Evolutionary conservation across 2,113 vertebrate genomes (phyloP).

Genomic region (Prochilodus magdalenae): DNA sequence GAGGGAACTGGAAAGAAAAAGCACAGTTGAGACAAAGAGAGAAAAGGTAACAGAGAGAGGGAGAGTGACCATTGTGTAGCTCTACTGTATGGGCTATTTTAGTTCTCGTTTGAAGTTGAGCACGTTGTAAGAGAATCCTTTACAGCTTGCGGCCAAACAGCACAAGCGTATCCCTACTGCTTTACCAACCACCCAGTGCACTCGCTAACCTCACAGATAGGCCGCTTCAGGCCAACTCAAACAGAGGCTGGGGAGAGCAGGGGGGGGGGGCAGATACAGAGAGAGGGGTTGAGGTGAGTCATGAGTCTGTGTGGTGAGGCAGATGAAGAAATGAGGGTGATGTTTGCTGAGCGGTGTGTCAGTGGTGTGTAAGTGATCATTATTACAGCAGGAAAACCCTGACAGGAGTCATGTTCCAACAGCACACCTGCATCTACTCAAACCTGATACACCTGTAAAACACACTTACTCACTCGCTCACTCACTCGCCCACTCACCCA

Average conservation of each 20-base stretch:
- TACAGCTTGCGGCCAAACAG: neutral
- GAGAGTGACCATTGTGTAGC: slow-evolving; percentile 21
- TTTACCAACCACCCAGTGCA: neutral
- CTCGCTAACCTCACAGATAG: neutral
- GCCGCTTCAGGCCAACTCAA: slow-evolving; percentile 1
- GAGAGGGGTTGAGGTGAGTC: neutral
- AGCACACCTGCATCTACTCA: slow-evolving; percentile 47
- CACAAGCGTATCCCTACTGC: neutral
- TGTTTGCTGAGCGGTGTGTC: slow-evolving; percentile 7
- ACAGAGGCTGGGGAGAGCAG: neutral
- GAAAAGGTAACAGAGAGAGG: slow-evolving; percentile 10
- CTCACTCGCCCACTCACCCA: neutral
- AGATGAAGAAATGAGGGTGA: slow-evolving; percentile 2
- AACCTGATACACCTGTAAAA: slow-evolving; percentile 41
- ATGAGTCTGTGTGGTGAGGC: neutral
- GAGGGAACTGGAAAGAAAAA: neutral
- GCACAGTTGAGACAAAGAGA: neutral
- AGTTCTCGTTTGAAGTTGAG: neutral
- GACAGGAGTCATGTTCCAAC: slow-evolving; percentile 41
- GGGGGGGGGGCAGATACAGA: slow-evolving; percentile 6
- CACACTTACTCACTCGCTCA: slow-evolving; percentile 7
- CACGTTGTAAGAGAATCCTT: neutral
- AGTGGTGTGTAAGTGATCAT: slow-evolving; percentile 20
- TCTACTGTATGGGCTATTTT: neutral
- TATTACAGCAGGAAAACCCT: slow-evolving; percentile 51